These are phyloP conservation scores for Mus spicilegus DNA, from an alignment of 2,113 vertebrate species.

Conservation along the genomic window DNA sequence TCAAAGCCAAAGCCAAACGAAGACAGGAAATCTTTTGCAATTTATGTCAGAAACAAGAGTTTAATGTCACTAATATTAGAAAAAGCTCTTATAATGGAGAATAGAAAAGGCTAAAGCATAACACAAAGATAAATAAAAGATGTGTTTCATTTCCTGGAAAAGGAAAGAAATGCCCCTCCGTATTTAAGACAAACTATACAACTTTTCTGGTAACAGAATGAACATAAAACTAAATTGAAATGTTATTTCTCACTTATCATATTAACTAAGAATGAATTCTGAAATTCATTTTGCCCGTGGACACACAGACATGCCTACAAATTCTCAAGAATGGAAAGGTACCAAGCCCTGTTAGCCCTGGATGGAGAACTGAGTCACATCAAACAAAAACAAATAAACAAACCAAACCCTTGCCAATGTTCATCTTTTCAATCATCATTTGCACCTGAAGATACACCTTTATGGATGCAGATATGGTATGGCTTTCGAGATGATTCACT, in stretches of 20 bases:
- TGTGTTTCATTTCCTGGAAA: neutral
- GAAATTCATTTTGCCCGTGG: neutral
- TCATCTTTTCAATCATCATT: slow-evolving; percentile 16
- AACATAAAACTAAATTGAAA: slow-evolving; percentile 38
- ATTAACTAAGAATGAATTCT: neutral
- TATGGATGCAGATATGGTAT: neutral
- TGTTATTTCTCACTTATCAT: neutral
- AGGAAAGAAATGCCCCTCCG: neutral
- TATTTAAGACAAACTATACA: neutral
- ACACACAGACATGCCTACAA: neutral
- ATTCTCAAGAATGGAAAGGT: neutral
- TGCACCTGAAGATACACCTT: neutral
- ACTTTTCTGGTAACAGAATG: neutral
- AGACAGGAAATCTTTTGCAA: slow-evolving; percentile 31
- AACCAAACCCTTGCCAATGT: neutral
- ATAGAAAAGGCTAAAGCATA: neutral
- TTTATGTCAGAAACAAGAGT: slow-evolving; percentile 5
- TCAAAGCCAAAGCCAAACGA: slow-evolving; percentile 47
- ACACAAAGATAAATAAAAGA: slow-evolving; percentile 33
- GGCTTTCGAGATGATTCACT: neutral
- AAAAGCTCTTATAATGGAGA: neutral
- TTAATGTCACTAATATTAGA: slow-evolving; percentile 23
- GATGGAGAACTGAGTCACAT: neutral
- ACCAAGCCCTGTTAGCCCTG: neutral
- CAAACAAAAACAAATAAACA: neutral